Percentiles rank a stretch among this genome's conserved stretches.
These are phyloP conservation scores for Plebejus argus DNA, from an alignment of 2,888 invertebrate species.

Conservation along the genomic window DNA sequence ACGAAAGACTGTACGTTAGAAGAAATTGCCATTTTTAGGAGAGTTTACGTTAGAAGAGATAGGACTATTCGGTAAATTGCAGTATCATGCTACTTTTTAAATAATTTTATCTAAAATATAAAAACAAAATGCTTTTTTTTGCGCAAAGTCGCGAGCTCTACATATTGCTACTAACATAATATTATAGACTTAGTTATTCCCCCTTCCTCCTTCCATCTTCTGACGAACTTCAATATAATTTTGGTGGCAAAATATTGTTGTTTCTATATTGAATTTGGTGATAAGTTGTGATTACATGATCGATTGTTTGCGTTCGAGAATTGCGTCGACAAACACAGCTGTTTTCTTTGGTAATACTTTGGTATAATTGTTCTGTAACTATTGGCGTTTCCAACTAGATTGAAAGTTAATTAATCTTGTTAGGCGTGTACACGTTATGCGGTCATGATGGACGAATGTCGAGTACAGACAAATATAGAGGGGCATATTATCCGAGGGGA, in stretches of 20 bases:
- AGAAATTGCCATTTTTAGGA: not conserved
- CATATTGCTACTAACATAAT: not conserved
- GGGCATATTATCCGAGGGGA: too few species aligned
- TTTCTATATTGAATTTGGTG: slow-evolving; percentile 36
- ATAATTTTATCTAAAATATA: too few species aligned
- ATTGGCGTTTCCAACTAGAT: not conserved
- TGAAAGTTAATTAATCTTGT: not conserved
- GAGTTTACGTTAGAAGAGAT: too few species aligned
- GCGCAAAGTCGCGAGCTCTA: not conserved
- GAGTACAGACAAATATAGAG: too few species aligned
- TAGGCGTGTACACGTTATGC: not conserved
- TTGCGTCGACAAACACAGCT: slow-evolving; percentile 21
- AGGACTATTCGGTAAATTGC: too few species aligned
- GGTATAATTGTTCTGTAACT: not conserved
- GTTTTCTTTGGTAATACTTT: slow-evolving; percentile 20
- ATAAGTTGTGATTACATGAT: slow-evolving; percentile 27
- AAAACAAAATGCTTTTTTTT: not conserved
- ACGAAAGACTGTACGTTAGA: not conserved
- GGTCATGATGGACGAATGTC: too few species aligned
- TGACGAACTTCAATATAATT: slow-evolving; percentile 60
- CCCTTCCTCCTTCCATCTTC: slow-evolving; percentile 41
- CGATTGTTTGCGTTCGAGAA: slow-evolving; percentile 18
- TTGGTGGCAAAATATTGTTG: slow-evolving; percentile 61
- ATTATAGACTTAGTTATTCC: not conserved
- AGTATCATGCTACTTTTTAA: too few species aligned